Evolutionary conservation across 2,113 vertebrate genomes (phyloP).

Genomic region (Chlorodrepanis virens): DNA sequence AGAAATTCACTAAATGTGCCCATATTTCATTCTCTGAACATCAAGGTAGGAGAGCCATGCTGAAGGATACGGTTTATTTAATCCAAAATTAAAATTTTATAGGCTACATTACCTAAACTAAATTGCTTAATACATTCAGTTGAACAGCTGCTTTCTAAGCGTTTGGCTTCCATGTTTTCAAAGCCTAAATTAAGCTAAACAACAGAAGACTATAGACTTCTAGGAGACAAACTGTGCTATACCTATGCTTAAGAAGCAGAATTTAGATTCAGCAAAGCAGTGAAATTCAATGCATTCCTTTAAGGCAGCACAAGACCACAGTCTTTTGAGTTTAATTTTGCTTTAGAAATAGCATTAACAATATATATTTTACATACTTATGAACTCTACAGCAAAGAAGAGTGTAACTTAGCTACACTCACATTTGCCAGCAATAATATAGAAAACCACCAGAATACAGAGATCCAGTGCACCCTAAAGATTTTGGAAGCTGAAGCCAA

Average conservation of each 20-base stretch:
- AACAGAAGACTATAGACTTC: not conserved
- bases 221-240: not conserved
- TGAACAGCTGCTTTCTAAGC: slow-evolving; percentile 71
- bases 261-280: not conserved
- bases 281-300: not conserved
- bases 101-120: slow-evolving; percentile 80
- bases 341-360: not conserved
- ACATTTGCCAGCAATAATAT: not conserved
- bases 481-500: not conserved
- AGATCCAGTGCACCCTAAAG: not conserved
- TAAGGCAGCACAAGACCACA: not conserved
- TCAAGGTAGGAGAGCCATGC: slow-evolving; percentile 68
- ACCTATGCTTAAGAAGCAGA: not conserved
- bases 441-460: not conserved
- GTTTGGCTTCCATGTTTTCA: slow-evolving; percentile 46
- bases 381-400: not conserved
- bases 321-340: not conserved
- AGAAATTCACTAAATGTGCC: slow-evolving; percentile 77
- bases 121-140: slow-evolving; percentile 81
- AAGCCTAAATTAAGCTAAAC: slow-evolving; percentile 52
- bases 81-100: slow-evolving; percentile 83
- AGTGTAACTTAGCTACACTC: not conserved
- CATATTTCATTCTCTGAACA: slow-evolving; percentile 83
- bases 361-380: not conserved
- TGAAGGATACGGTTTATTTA: slow-evolving; percentile 79